Evolutionary conservation across 1,140 invertebrate species (phyloP).

Genomic region (Zaprionus capensis): DNA sequence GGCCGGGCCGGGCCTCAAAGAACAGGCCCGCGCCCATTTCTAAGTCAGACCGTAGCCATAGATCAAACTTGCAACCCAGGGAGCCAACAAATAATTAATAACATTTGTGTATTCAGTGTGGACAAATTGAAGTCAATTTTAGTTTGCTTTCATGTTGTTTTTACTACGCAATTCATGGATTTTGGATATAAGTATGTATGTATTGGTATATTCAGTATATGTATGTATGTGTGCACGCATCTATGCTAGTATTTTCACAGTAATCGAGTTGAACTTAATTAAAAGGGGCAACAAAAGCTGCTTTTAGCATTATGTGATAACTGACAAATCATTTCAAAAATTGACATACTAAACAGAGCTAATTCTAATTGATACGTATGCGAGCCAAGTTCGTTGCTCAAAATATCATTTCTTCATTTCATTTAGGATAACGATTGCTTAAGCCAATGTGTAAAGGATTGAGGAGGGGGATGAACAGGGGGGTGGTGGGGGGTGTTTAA

Average conservation of each 20-base stretch:
- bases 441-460: slow-evolving; percentile 9
- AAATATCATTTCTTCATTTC: slow-evolving; percentile 42
- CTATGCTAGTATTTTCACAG: slow-evolving; percentile 60
- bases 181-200: slow-evolving; percentile 13
- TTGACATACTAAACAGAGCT: slow-evolving; percentile 26
- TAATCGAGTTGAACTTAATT: slow-evolving; percentile 64
- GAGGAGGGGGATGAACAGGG: background rate
- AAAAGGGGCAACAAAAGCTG: slow-evolving; percentile 50
- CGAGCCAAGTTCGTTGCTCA: slow-evolving; percentile 22
- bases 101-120: background rate
- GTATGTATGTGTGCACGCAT: slow-evolving; percentile 4
- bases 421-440: slow-evolving; percentile 27
- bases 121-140: slow-evolving; percentile 17
- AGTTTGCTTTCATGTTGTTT: slow-evolving; percentile 15
- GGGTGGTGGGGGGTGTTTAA: too few relatives aligned
- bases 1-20: too few relatives aligned
- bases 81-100: slow-evolving; percentile 5
- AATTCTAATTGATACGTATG: slow-evolving; percentile 31
- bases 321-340: slow-evolving; percentile 18
- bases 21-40: too few relatives aligned
- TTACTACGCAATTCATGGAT: slow-evolving; percentile 60
- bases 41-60: background rate
- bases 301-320: slow-evolving; percentile 47
- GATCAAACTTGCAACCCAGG: background rate
- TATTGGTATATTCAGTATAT: slow-evolving; percentile 5